Evolutionary conservation across 2,113 vertebrate species (phyloP), one percentile per base, ranked within the genome.

Genomic region (Prolemur simus): DNA sequence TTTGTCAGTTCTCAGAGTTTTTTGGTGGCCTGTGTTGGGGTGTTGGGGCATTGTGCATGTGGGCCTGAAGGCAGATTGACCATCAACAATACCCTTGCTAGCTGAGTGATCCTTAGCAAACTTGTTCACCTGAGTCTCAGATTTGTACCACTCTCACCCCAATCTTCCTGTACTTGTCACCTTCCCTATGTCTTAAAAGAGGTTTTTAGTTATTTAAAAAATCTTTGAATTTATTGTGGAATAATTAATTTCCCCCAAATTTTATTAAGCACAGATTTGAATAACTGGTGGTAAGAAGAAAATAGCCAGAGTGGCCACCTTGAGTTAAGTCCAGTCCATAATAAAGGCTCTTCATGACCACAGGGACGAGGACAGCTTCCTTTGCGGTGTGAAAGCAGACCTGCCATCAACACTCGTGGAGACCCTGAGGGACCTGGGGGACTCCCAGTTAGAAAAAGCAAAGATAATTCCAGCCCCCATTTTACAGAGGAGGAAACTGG

Each of bases 21-120:
- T 76, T 32, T 47, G 42, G 42, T 18, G 27, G 34, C 52, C 60
- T 29, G 5, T 20, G 9, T 39, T 13, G 20, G n/a, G 6, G 49
- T 2, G 42, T 9, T 69, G 20, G 15, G 6, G 34, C 3, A 2
- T 66, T 34, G 6, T 0, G 27, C 13, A 13, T 39, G 0, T 8
- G 42, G 11, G 25, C 71, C 42, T 73, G 12, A 42, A 13, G 37
- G n/a, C 37, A 78, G 45, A 34, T 9, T 17, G 9, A 45, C 64
- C 29, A 32, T 13, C 45, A 47, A 34, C 20, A 0, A 5, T 4
- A 27, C 29, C 25, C 42, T 13, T 6, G 14, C 17, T 23, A 32
- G 39, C 21, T 23, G 85, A 58, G 64, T 14, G 32, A 11, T 1
- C 4, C 73, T 13, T 10, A 63, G 63, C 4, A 45, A 52, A 64